Evolutionary conservation across 2,888 invertebrate genomes (phyloP), one percentile per base, ranked within the genome.

Genomic region (Thalpophila matura): DNA sequence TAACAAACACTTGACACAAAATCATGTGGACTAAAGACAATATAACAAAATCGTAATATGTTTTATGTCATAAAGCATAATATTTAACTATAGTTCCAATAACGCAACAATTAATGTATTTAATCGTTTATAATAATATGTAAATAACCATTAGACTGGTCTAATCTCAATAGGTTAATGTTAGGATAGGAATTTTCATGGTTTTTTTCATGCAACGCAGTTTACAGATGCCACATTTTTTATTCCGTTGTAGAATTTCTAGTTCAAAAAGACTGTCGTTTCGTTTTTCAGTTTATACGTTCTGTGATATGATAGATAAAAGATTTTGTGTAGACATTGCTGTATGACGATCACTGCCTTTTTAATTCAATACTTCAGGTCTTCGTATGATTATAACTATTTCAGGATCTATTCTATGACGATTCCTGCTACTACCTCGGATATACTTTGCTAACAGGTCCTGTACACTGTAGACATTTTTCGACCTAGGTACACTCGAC

Each of bases 91-190:
- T 85, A 82, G 68, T 81, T 82, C 73, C 57, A 70, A 79, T 82
- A 86, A 87, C 86, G 88, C 89, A 89, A 89, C 88, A 89, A 88
- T 76, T 84, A 82, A 79, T 37, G 63, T 74, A 80, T 74, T 67
- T 79, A 74, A 73, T 78, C 73, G 59, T 70, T 73, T 51, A 61
- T 67, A 56, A 74, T 77, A 55, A 55, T 78, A 59, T 86, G 83
- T 89, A 85, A 79, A 85, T 84, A 83, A 79, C 67, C 74, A 67
- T 77, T 79, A 78, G 74, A 78, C 74, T 76, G 79, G 76, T 80
- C 67, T 80, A 45, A 68, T 80, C 71, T 78, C 71, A 59, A 54
- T 74, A 75, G 55, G 47, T 46, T 67, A 58, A 63, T 50, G 12
- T 51, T 70, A 66, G 62, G 51, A 47, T 37, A 64, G 71, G 40